phyloP scores from a whole-genome alignment of 2,888 invertebrate genomes.

The Rosalia funebris region DNA sequence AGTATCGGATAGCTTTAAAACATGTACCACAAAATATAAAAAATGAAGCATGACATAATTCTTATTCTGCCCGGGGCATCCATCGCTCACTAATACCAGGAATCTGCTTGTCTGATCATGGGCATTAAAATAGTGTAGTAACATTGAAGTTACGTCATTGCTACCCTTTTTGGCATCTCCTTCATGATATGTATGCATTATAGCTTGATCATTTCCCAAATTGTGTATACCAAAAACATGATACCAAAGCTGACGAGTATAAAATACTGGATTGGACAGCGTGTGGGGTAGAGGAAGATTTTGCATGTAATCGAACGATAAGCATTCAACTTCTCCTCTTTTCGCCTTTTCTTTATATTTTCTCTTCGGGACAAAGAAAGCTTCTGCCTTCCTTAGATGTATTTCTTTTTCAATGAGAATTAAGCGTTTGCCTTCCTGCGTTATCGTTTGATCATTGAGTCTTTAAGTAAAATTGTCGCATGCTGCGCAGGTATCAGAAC shows the following conservation, averaged over 20 bases:
- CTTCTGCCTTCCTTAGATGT: conserved; percentile 15
- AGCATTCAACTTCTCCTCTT: conserved; percentile 21
- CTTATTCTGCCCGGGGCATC: conserved; percentile 38
- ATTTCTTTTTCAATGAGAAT: conserved; percentile 20
- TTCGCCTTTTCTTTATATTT: conserved; percentile 32
- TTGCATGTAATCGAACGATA: conserved; percentile 38
- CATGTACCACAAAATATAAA: conserved; percentile 29
- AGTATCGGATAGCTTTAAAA: conserved; percentile 26
- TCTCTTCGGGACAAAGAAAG: conserved; percentile 26
- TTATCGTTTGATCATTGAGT: conserved; percentile 1
- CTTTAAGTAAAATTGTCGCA: conserved; percentile 6
- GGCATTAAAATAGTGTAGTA: conserved; percentile 32
- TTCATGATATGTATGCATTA: conserved; percentile 36
- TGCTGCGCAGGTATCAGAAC: neutral
- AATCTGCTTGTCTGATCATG: conserved; percentile 1
- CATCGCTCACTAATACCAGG: conserved; percentile 31
- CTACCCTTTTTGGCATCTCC: conserved; percentile 29
- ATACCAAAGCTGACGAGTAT: conserved; percentile 38
- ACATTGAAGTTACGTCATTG: conserved; percentile 36
- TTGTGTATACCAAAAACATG: conserved; percentile 40
- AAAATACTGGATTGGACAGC: conserved; percentile 35
- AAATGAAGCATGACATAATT: conserved; percentile 32
- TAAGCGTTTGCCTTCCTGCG: neutral
- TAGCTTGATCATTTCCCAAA: conserved; percentile 30
- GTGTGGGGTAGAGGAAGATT: conserved; percentile 38